Percentiles rank a stretch among this genome's conserved stretches.
These are phyloP conservation scores for Deilephila elpenor DNA, from an alignment of 2,888 invertebrate genomes.

Conservation along the genomic window DNA sequence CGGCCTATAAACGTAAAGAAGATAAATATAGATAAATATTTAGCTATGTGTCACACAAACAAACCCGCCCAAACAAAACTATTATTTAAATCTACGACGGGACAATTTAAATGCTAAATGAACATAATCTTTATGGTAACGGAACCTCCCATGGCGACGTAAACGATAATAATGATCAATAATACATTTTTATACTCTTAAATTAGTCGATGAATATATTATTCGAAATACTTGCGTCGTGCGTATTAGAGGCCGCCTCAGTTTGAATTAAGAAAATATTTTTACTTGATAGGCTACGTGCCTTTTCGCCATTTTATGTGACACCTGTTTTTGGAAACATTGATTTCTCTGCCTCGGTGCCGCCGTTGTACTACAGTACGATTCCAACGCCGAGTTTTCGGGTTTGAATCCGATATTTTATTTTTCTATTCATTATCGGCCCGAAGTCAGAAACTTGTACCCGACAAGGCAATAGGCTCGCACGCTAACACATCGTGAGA, in stretches of 20 bases:
- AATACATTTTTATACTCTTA: constrained; percentile 7
- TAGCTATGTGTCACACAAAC: not conserved
- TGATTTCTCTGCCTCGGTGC: no score
- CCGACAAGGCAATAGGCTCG: no score
- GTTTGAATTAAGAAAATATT: not conserved
- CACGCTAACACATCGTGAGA: no score
- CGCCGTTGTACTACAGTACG: no score
- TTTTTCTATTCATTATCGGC: no score
- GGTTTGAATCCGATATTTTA: no score
- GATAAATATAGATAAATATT: not conserved
- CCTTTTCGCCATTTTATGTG: no score
- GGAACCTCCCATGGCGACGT: constrained; percentile 15
- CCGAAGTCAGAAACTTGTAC: no score
- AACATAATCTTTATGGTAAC: constrained; percentile 23
- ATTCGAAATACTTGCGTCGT: not conserved
- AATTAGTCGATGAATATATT: constrained; percentile 11
- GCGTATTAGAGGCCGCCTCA: no score
- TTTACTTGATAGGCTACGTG: no score
- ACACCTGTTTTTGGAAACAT: no score
- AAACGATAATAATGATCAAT: not conserved
- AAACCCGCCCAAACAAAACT: not conserved
- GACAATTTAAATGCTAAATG: constrained; percentile 23
- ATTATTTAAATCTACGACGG: not conserved
- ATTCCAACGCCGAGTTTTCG: no score
- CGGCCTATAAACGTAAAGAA: not conserved